A percentile compares a stretch with the other conserved stretches of the same genome.
Conservation (phyloP, 2,888 invertebrate genomes). For the Temnothorax ravouxi region DNA sequence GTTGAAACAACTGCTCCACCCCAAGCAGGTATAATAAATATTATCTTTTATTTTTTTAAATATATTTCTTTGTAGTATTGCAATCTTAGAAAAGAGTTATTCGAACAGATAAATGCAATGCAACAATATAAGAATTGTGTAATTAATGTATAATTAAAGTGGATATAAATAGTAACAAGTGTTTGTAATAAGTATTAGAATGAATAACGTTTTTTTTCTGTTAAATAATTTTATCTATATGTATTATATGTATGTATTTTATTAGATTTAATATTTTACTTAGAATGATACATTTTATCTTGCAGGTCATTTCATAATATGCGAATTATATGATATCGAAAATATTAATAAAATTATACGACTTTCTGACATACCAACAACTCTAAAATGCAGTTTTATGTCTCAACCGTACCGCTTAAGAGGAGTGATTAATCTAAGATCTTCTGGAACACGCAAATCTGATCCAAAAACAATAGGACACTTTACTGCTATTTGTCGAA, state of each 20-base stretch:
- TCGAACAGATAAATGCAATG: background rate
- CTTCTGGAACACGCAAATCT: no score
- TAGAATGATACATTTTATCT: background rate
- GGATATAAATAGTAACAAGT: background rate
- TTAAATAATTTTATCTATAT: no score
- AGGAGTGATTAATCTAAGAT: no score
- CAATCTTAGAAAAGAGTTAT: background rate
- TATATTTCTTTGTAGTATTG: background rate
- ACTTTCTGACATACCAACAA: background rate
- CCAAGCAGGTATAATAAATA: slow-evolving; percentile 22
- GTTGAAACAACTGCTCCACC: background rate
- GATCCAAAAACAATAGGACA: no score
- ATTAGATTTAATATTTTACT: no score
- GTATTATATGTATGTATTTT: no score
- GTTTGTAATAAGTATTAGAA: background rate
- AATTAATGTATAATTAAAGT: background rate
- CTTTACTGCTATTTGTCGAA: no score
- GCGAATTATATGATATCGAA: background rate
- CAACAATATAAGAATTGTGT: background rate
- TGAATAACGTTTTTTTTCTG: background rate
- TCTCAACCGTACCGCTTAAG: no score
- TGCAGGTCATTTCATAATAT: slow-evolving; percentile 21
- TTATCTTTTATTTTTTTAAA: background rate
- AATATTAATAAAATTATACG: slow-evolving; percentile 5
- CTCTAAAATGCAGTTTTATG: background rate